These are phyloP conservation scores for Steromphala cineraria DNA, from an alignment of 2,888 invertebrate species.

Conservation along the genomic window DNA sequence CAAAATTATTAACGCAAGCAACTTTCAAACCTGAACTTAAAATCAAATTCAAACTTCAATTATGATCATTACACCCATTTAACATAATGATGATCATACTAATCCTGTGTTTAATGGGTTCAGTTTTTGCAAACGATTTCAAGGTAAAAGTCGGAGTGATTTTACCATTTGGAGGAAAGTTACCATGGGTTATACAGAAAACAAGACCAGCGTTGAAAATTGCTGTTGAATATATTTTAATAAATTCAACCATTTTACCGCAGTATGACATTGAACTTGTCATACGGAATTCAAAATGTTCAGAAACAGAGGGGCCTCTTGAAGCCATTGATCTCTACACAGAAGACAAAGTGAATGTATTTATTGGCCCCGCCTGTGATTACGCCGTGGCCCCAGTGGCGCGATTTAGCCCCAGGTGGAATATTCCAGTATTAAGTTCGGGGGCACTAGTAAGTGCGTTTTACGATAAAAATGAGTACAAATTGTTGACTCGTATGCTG, in stretches of 20 bases:
- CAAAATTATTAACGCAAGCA: too few species aligned
- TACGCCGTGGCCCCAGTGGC: constrained; percentile 91
- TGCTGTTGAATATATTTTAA: neutral
- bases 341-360: constrained; percentile 62
- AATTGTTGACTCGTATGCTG: constrained; percentile 81
- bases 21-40: too few species aligned
- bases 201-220: neutral
- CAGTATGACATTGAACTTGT: constrained; percentile 43
- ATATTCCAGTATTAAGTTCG: constrained; percentile 86
- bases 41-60: too few species aligned
- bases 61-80: too few species aligned
- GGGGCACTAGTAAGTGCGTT: constrained; percentile 64
- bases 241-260: constrained; percentile 42
- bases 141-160: neutral
- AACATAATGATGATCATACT: too few species aligned
- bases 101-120: too few species aligned
- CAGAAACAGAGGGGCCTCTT: constrained; percentile 69
- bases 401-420: constrained; percentile 89
- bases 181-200: neutral
- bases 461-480: constrained; percentile 78
- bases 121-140: too few species aligned
- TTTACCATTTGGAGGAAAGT: neutral
- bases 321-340: constrained; percentile 68
- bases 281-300: constrained; percentile 67
- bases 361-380: constrained; percentile 71